Conservation (phyloP, 2,797 vertebrate species). For the Scolopax rusticola region DNA sequence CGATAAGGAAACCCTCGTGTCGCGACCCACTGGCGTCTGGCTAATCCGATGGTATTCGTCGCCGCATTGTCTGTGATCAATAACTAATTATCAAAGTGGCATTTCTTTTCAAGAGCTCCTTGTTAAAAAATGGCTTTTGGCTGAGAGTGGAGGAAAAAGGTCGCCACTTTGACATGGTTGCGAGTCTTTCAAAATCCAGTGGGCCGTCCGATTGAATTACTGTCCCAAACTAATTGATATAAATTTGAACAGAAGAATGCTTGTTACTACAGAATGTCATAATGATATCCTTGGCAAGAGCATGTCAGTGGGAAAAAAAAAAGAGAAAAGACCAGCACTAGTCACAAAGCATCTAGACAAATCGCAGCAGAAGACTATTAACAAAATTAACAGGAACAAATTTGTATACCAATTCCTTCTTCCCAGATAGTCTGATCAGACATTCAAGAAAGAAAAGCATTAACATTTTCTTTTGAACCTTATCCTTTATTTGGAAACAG, state of each 20-base stretch:
- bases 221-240: constrained; percentile 93
- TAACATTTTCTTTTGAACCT: constrained; percentile 7
- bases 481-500: not conserved
- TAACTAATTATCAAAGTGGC: constrained; percentile 99
- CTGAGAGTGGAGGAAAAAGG: constrained; percentile 84
- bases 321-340: constrained; percentile 63
- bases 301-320: constrained; percentile 75
- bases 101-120: constrained; percentile 88
- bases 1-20: constrained; percentile 88
- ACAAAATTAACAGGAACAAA: constrained; percentile 36
- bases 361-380: constrained; percentile 26
- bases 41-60: constrained; percentile 89
- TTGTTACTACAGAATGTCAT: constrained; percentile 92
- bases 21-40: constrained; percentile 89
- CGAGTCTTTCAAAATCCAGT: constrained; percentile 90
- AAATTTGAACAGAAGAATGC: constrained; percentile 95
- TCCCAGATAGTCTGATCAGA: not conserved
- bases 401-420: not conserved
- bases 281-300: constrained; percentile 88
- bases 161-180: constrained; percentile 88
- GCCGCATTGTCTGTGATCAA: constrained; percentile 94
- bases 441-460: constrained; percentile 18
- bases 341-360: constrained; percentile 49
- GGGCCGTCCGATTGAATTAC: constrained; percentile 92
- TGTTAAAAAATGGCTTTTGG: constrained; percentile 94